phyloP scores from a whole-genome alignment of 2,797 vertebrate species.

The Dermochelys coriacea region DNA sequence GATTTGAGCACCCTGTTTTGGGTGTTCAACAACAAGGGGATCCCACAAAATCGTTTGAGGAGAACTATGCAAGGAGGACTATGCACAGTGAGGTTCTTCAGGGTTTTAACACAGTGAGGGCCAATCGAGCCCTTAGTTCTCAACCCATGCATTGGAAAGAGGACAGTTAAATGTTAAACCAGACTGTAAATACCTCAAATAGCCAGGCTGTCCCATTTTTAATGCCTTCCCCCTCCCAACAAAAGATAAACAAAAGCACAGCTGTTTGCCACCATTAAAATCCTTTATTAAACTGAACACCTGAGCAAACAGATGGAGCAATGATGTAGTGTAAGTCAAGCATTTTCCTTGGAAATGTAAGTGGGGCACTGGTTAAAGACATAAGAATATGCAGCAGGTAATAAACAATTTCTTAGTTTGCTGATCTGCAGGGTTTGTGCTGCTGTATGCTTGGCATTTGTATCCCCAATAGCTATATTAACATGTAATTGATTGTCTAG shows the following conservation, averaged over 20 bases:
- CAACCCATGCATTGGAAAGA: neutral
- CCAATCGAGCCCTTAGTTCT: neutral
- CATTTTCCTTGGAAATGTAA: neutral
- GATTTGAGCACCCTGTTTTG: too few species aligned
- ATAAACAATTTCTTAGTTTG: neutral
- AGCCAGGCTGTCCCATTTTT: neutral
- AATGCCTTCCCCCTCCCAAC: neutral
- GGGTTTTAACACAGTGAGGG: neutral
- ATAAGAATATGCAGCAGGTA: neutral
- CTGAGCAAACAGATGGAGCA: neutral
- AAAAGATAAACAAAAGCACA: neutral
- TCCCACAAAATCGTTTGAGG: neutral
- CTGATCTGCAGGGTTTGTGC: neutral
- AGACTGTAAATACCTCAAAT: neutral
- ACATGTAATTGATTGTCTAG: neutral
- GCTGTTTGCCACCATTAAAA: neutral
- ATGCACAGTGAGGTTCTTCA: neutral
- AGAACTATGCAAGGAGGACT: neutral
- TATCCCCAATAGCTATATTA: neutral
- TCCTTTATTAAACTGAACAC: neutral
- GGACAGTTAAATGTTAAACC: neutral
- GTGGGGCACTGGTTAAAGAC: neutral
- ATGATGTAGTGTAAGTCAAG: constrained; percentile 38
- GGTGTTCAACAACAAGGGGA: too few species aligned
- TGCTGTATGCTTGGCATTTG: neutral